Percentiles rank a stretch among this genome's conserved stretches.
These are phyloP conservation scores for Clivina fossor DNA, from an alignment of 2,888 invertebrate genomes.

Conservation along the genomic window DNA sequence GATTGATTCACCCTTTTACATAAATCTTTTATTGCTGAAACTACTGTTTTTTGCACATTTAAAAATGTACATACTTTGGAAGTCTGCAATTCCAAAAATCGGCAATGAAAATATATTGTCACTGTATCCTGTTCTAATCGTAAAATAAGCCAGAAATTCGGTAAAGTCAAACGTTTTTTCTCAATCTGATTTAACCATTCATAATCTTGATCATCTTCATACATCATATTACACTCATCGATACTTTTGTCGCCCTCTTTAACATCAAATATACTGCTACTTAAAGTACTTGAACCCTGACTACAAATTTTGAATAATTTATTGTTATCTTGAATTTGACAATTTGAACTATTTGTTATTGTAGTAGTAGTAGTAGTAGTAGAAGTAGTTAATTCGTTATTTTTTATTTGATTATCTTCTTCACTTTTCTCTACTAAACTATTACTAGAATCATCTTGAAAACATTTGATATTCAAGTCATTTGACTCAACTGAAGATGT, in stretches of 20 bases:
- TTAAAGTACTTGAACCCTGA: too few relatives aligned
- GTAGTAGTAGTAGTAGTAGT: too few relatives aligned
- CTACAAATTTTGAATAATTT: too few relatives aligned
- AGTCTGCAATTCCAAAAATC: constrained; percentile 58
- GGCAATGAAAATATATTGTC: constrained; percentile 68
- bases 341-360: too few relatives aligned
- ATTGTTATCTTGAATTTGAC: neutral
- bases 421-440: too few relatives aligned
- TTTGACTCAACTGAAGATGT: too few relatives aligned
- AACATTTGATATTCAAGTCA: too few relatives aligned
- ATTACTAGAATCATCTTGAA: too few relatives aligned
- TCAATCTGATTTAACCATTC: constrained; percentile 60
- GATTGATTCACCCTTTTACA: constrained; percentile 70
- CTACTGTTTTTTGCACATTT: constrained; percentile 57
- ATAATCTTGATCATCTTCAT: constrained; percentile 62
- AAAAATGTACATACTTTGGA: constrained; percentile 57
- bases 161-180: constrained; percentile 57
- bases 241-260: too few relatives aligned
- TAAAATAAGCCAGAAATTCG: constrained; percentile 73
- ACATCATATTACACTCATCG: constrained; percentile 46
- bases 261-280: too few relatives aligned
- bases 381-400: too few relatives aligned
- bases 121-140: constrained; percentile 61
- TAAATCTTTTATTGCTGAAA: constrained; percentile 59
- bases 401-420: too few relatives aligned